These are phyloP conservation scores for Corapipo altera DNA, from an alignment of 2,113 vertebrate species.

Conservation along the genomic window DNA sequence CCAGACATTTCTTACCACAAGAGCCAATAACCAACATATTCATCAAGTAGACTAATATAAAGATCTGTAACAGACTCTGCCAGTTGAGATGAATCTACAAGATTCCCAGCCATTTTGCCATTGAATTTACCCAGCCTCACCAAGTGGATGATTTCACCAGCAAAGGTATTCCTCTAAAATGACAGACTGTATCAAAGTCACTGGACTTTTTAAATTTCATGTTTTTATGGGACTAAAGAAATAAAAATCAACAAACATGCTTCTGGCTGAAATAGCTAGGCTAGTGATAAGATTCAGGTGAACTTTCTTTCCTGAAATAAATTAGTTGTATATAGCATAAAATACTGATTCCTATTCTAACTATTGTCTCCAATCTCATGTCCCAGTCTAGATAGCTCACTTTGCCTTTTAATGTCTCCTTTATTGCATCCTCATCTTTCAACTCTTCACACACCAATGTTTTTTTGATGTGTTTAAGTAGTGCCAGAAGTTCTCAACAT, in stretches of 20 bases:
- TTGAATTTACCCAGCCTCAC: not conserved
- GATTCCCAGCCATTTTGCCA: not conserved
- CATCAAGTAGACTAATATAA: fast-evolving
- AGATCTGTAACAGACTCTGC: not conserved
- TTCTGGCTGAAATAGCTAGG: not conserved
- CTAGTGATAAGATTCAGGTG: not conserved
- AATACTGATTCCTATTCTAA: not conserved
- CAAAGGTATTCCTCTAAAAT: not conserved
- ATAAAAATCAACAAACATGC: not conserved
- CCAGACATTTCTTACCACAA: not conserved
- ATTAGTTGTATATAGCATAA: not conserved
- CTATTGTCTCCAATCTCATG: not conserved
- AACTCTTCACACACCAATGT: not conserved
- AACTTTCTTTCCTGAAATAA: not conserved
- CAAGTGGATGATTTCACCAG: not conserved
- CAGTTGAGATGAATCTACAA: fast-evolving
- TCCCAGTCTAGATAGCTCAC: not conserved
- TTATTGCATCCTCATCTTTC: not conserved
- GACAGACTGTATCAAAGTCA: not conserved
- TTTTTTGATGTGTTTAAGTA: not conserved
- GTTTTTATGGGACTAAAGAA: not conserved
- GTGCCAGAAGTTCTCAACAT: not conserved
- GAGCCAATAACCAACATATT: not conserved
- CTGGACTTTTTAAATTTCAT: not conserved
- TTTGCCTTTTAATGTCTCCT: not conserved